Percentiles rank a stretch among this genome's conserved stretches.
Evolutionary conservation across 2,797 vertebrate species (phyloP).

Genomic region (Kryptolebias ocellatus): DNA sequence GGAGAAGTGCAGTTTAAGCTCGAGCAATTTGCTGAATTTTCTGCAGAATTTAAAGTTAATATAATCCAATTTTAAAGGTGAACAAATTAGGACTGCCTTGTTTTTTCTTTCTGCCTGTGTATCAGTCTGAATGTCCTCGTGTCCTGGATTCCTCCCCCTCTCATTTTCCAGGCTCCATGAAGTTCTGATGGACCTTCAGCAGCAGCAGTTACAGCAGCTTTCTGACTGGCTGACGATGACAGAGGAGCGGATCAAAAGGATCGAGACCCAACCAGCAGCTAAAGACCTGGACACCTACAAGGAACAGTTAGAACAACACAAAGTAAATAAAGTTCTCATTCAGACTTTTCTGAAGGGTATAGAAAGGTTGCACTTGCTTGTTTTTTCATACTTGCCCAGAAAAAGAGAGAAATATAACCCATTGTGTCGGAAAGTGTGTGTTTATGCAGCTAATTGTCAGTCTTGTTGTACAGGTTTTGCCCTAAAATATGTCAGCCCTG

Average conservation of each 20-base stretch:
- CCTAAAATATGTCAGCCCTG: conserved; percentile 12
- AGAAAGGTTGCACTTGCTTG: too few relatives aligned
- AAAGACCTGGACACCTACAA: conserved; percentile 86
- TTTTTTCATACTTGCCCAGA: too few relatives aligned
- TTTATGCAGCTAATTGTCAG: background rate
- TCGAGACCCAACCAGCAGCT: conserved; percentile 82
- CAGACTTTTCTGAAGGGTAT: too few relatives aligned
- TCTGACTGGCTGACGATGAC: conserved; percentile 92
- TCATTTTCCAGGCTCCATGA: conserved; percentile 88
- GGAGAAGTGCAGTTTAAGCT: background rate
- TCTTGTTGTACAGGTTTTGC: background rate
- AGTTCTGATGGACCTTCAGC: conserved; percentile 95
- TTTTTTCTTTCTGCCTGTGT: too few relatives aligned
- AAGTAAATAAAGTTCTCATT: conserved; percentile 77
- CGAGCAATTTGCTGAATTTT: background rate
- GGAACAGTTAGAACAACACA: conserved; percentile 91
- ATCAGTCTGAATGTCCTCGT: background rate
- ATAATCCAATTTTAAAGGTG: too few relatives aligned
- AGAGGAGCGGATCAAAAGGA: conserved; percentile 91
- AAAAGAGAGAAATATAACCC: background rate
- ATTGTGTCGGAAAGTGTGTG: background rate
- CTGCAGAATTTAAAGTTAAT: too few relatives aligned
- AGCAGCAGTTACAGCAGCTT: conserved; percentile 93
- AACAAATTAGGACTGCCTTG: too few relatives aligned
- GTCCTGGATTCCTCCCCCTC: background rate